Evolutionary conservation across 2,888 invertebrate genomes (phyloP).

Genomic region (Branchipolynoe longqiensis): DNA sequence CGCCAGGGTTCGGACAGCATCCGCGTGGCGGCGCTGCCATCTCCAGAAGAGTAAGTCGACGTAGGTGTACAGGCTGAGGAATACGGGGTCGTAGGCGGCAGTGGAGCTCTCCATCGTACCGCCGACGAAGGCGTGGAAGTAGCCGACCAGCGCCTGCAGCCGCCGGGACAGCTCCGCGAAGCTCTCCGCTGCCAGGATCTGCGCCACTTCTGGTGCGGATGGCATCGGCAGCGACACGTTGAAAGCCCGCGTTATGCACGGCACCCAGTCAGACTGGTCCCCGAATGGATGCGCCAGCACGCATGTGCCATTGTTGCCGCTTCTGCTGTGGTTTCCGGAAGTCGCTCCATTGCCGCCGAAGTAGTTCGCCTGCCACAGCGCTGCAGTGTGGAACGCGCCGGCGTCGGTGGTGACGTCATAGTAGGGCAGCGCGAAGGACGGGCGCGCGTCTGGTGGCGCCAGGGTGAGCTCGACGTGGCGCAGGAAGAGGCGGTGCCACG

Average conservation of each 20-base stretch:
- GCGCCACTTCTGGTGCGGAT: slow-evolving; percentile 75
- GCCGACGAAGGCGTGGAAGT: slow-evolving; percentile 78
- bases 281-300: slow-evolving; percentile 78
- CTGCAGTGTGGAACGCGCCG: slow-evolving; percentile 73
- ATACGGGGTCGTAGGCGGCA: slow-evolving; percentile 78
- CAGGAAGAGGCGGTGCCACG: slow-evolving; percentile 79
- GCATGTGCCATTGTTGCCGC: slow-evolving; percentile 70
- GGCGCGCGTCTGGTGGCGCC: slow-evolving; percentile 75
- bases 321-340: no score
- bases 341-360: slow-evolving; percentile 79
- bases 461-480: slow-evolving; percentile 75
- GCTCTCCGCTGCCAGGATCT: slow-evolving; percentile 73
- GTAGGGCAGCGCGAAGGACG: slow-evolving; percentile 79
- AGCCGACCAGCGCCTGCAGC: slow-evolving; percentile 74
- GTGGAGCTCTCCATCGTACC: slow-evolving; percentile 78
- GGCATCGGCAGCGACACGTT: slow-evolving; percentile 74
- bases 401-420: slow-evolving; percentile 81
- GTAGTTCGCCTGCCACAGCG: slow-evolving; percentile 77
- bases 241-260: slow-evolving; percentile 77
- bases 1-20: slow-evolving; percentile 73
- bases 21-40: slow-evolving; percentile 75
- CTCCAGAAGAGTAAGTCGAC: slow-evolving; percentile 79
- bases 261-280: slow-evolving; percentile 74
- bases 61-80: slow-evolving; percentile 77
- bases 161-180: slow-evolving; percentile 73